Percentiles rank a stretch among this genome's conserved stretches.
Conservation (phyloP, 2,888 invertebrate species). For the Parnassius orleans region DNA sequence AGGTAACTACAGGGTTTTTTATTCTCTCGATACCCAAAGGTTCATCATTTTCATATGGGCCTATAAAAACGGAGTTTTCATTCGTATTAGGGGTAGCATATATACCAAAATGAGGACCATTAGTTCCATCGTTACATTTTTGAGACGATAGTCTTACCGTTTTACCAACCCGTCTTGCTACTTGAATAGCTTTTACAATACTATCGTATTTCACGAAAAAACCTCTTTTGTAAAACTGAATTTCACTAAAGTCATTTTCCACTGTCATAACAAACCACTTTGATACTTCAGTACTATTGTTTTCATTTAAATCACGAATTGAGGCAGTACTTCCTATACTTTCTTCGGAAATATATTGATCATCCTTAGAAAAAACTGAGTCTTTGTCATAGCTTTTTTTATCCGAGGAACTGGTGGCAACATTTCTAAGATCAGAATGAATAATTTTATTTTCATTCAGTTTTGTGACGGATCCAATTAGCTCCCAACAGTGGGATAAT, state of each 20-base stretch:
- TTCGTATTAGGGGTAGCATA: constrained; percentile 63
- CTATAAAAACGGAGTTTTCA: constrained; percentile 63
- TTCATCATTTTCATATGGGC: constrained; percentile 67
- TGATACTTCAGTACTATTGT: constrained; percentile 39
- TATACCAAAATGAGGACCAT: constrained; percentile 62
- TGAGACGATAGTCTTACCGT: constrained; percentile 72
- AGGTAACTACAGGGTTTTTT: constrained; percentile 40
- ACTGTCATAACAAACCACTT: constrained; percentile 81
- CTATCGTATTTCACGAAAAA: constrained; percentile 79
- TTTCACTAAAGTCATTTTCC: constrained; percentile 77
- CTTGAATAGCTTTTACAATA: constrained; percentile 69
- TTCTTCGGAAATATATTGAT: neutral
- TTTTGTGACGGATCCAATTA: constrained; percentile 64
- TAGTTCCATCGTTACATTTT: constrained; percentile 43
- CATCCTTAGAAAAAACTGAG: neutral
- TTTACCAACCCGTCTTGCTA: constrained; percentile 67
- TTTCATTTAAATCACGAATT: neutral
- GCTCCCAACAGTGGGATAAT: constrained; percentile 65
- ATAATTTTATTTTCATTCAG: constrained; percentile 33
- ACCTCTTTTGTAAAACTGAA: constrained; percentile 71
- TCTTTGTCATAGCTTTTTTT: constrained; percentile 10
- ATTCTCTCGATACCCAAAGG: constrained; percentile 65
- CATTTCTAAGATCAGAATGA: constrained; percentile 25
- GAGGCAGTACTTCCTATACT: neutral
- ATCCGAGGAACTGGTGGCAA: constrained; percentile 3